Evolutionary conservation across 2,797 vertebrate species (phyloP).

Genomic region (Simalia tracyae): DNA sequence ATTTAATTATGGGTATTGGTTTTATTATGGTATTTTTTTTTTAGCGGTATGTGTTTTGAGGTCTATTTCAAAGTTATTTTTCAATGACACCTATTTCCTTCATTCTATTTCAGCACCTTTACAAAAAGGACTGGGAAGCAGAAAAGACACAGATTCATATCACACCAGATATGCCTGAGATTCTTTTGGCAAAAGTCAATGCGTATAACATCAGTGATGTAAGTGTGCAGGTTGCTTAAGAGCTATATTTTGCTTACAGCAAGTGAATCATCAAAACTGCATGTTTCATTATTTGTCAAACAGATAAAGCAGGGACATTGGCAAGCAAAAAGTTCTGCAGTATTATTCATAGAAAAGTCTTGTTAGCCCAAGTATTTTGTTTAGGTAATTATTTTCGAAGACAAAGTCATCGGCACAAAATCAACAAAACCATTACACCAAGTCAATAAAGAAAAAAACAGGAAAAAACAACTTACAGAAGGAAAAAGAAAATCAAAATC

Average conservation of each 20-base stretch:
- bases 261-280: not conserved
- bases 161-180: conserved; percentile 86
- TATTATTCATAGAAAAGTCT: not conserved
- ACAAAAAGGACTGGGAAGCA: conserved; percentile 92
- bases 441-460: not conserved
- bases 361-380: not conserved
- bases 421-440: not conserved
- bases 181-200: conserved; percentile 90
- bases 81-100: not conserved
- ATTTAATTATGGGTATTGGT: not conserved
- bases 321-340: not conserved
- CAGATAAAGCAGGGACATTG: not conserved
- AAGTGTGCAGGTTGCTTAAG: conserved; percentile 46
- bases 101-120: conserved; percentile 78
- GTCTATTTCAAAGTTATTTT: not conserved
- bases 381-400: not conserved
- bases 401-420: not conserved
- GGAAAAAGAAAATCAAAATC: not conserved
- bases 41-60: not conserved
- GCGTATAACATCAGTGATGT: conserved; percentile 91
- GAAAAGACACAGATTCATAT: conserved; percentile 90
- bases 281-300: not conserved
- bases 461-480: not conserved
- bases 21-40: not conserved
- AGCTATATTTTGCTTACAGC: not conserved